Percentiles rank a stretch among this genome's conserved stretches.
Evolutionary conservation across 2,888 invertebrate species (phyloP).

Genomic region (Octonoba sinensis): DNA sequence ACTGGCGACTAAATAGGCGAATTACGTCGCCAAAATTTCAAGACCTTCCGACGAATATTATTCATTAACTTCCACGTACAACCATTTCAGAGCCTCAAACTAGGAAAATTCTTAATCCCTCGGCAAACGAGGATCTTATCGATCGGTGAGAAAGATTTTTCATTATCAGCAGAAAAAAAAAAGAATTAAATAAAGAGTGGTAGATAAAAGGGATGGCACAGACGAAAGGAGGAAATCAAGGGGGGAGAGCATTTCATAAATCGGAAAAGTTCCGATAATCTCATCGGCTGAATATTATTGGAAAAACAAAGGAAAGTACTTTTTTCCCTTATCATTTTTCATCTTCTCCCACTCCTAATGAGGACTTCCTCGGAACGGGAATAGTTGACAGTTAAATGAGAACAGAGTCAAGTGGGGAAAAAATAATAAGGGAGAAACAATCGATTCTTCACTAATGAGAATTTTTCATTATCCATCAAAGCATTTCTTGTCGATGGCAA

Average conservation of each 20-base stretch:
- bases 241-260: constrained; percentile 47
- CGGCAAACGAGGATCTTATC: constrained; percentile 52
- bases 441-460: constrained; percentile 59
- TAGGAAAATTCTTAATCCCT: constrained; percentile 62
- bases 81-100: constrained; percentile 47
- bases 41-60: constrained; percentile 38
- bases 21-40: constrained; percentile 23
- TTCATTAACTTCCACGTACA: constrained; percentile 55
- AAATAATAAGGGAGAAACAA: constrained; percentile 43
- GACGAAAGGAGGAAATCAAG: not conserved
- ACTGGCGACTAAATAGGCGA: too few species aligned
- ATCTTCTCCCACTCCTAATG: constrained; percentile 54
- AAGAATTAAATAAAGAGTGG: constrained; percentile 54
- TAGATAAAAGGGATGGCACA: constrained; percentile 19
- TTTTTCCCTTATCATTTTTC: constrained; percentile 62
- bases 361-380: constrained; percentile 34
- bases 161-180: constrained; percentile 53
- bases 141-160: constrained; percentile 58
- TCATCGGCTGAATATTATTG: constrained; percentile 61
- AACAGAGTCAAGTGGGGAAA: constrained; percentile 47
- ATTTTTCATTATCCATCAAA: constrained; percentile 63
- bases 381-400: constrained; percentile 61
- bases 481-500: constrained; percentile 16
- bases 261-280: constrained; percentile 62
- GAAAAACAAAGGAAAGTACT: constrained; percentile 59